Conservation (phyloP, 2,113 vertebrate genomes). For the Eupsittula cactorum region DNA sequence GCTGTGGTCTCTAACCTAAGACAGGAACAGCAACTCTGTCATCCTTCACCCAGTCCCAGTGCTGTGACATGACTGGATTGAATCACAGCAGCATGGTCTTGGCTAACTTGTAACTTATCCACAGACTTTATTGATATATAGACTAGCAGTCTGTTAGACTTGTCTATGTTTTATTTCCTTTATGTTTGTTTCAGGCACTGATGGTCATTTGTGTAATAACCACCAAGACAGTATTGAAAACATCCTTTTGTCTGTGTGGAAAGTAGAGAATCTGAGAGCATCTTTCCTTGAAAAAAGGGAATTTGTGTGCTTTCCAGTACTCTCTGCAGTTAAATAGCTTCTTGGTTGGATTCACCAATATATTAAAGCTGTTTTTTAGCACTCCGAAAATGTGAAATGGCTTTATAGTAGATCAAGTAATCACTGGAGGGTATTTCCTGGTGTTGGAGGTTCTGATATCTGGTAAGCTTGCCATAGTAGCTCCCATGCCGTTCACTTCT, state of each 20-base stretch:
- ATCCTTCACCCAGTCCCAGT: not conserved
- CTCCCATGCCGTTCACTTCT: not conserved
- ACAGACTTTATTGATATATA: not conserved
- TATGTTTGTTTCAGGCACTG: not conserved
- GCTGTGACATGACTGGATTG: not conserved
- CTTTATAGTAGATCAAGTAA: conserved; percentile 10
- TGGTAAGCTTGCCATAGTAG: not conserved
- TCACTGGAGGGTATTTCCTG: not conserved
- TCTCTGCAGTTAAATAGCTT: conserved; percentile 1
- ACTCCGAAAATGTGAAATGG: not conserved
- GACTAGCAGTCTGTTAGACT: not conserved
- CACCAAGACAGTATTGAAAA: not conserved
- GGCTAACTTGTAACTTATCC: not conserved
- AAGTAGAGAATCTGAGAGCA: not conserved
- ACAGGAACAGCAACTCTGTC: not conserved
- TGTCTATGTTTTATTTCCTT: not conserved
- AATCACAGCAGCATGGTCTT: not conserved
- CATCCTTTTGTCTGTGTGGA: not conserved
- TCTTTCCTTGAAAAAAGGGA: not conserved
- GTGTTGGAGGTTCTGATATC: not conserved
- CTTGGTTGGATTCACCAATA: not conserved
- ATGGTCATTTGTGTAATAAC: not conserved
- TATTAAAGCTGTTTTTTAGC: conserved; percentile 3
- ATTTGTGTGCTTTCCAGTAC: not conserved
- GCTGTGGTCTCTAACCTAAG: not conserved